These are phyloP conservation scores for Orthosia gracilis DNA, from an alignment of 2,888 invertebrate species.

Conservation along the genomic window DNA sequence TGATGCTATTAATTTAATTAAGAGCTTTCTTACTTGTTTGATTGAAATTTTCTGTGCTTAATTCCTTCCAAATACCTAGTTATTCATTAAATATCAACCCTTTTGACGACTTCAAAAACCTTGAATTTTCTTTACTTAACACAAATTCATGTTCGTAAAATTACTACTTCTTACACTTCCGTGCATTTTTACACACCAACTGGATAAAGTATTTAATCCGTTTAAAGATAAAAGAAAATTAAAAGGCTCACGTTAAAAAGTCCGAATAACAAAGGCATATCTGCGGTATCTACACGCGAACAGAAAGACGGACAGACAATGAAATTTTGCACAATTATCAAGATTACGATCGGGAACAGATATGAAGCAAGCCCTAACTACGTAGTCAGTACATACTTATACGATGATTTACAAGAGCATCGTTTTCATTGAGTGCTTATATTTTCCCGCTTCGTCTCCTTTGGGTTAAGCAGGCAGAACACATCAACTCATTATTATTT, in stretches of 20 bases:
- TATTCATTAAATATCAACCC: no score
- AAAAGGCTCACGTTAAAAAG: constrained; percentile 58
- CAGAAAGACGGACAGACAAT: constrained; percentile 81
- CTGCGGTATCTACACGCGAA: constrained; percentile 67
- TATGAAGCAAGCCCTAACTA: constrained; percentile 76
- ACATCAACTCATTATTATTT: constrained; percentile 31
- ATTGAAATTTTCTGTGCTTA: no score
- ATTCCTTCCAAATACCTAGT: no score
- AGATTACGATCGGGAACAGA: constrained; percentile 83
- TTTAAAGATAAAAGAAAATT: constrained; percentile 59
- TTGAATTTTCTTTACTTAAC: not conserved
- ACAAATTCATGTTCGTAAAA: constrained; percentile 13
- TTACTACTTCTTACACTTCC: constrained; percentile 15
- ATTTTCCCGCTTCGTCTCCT: constrained; percentile 66
- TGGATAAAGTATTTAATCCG: constrained; percentile 49
- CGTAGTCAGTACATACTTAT: constrained; percentile 61
- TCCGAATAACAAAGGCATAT: constrained; percentile 64
- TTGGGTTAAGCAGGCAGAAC: constrained; percentile 60
- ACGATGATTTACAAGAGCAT: constrained; percentile 56
- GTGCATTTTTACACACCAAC: constrained; percentile 50
- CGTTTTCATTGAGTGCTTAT: constrained; percentile 64
- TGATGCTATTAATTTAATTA: constrained; percentile 33
- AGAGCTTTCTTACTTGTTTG: not conserved
- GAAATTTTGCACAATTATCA: constrained; percentile 87
- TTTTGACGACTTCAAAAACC: not conserved